phyloP scores from a whole-genome alignment of 2,797 vertebrate species.

The Sylvia borin region DNA sequence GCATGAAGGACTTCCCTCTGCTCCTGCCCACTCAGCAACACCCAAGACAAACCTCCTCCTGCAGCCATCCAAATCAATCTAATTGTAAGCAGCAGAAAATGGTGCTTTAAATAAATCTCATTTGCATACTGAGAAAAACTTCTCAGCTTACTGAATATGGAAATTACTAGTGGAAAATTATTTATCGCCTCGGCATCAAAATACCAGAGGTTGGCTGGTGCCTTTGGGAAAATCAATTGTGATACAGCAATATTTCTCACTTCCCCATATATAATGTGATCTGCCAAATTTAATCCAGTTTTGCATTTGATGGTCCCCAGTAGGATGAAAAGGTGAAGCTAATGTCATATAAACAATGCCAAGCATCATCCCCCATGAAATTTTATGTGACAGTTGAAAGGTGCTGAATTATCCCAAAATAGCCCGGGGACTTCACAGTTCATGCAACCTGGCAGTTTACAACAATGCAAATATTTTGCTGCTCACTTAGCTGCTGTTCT shows the following conservation, averaged over 20 bases:
- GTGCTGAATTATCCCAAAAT: constrained; percentile 66
- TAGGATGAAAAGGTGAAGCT: constrained; percentile 72
- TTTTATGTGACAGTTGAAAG: constrained; percentile 73
- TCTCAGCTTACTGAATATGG: constrained; percentile 55
- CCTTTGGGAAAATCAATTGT: constrained; percentile 72
- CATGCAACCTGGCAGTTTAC: constrained; percentile 49
- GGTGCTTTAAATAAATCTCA: constrained; percentile 60
- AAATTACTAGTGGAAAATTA: constrained; percentile 56
- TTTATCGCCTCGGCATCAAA: constrained; percentile 65
- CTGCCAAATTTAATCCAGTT: constrained; percentile 73
- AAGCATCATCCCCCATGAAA: constrained; percentile 66
- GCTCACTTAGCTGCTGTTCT: constrained; percentile 48
- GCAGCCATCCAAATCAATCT: constrained; percentile 29
- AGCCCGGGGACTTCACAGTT: constrained; percentile 58
- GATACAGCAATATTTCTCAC: constrained; percentile 68
- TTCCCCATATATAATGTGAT: constrained; percentile 64
- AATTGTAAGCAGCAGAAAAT: constrained; percentile 49
- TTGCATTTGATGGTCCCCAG: constrained; percentile 66
- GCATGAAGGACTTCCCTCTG: neutral
- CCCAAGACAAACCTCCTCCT: neutral
- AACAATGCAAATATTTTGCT: constrained; percentile 65
- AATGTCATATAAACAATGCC: constrained; percentile 71
- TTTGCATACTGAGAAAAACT: constrained; percentile 55
- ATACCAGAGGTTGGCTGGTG: constrained; percentile 60
- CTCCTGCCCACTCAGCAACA: neutral